A percentile compares a stretch with the other conserved stretches of the same genome.
These are phyloP conservation scores for Tursiops truncatus DNA, from an alignment of 2,113 vertebrate genomes.

Conservation along the genomic window DNA sequence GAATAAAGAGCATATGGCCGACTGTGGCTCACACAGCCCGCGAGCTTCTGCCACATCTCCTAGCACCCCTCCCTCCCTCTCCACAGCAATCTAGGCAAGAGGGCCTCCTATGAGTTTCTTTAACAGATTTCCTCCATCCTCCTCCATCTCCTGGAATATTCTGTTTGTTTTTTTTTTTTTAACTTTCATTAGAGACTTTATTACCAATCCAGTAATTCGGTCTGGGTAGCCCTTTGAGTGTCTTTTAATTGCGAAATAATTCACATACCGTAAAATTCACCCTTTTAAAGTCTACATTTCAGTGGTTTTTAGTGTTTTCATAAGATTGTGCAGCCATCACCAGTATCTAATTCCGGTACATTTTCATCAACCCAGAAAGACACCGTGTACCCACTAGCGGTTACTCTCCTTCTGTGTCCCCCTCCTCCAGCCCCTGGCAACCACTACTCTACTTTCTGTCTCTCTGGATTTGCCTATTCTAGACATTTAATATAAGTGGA, in stretches of 20 bases:
- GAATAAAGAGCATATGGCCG: not conserved
- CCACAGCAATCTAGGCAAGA: fast-evolving
- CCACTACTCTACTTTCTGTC: not conserved
- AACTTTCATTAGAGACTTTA: not conserved
- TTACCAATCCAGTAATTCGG: not conserved
- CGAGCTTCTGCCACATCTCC: fast-evolving
- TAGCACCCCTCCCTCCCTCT: not conserved
- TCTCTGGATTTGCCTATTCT: not conserved
- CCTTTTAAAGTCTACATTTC: not conserved
- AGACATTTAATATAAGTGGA: not conserved
- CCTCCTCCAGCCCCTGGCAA: not conserved
- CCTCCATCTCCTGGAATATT: not conserved
- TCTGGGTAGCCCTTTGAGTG: not conserved
- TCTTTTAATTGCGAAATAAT: not conserved
- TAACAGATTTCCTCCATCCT: not conserved
- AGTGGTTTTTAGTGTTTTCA: not conserved
- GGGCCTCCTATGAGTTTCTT: not conserved
- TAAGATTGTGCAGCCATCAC: not conserved
- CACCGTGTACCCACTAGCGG: not conserved
- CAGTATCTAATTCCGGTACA: not conserved
- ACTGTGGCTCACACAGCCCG: not conserved
- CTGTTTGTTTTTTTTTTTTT: too few species aligned
- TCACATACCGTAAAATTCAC: not conserved
- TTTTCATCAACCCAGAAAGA: not conserved
- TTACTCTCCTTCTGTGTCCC: not conserved